Base-by-base conservation (phyloP, 1,140 invertebrate genomes). In the Leptinotarsa defecta region DNA sequence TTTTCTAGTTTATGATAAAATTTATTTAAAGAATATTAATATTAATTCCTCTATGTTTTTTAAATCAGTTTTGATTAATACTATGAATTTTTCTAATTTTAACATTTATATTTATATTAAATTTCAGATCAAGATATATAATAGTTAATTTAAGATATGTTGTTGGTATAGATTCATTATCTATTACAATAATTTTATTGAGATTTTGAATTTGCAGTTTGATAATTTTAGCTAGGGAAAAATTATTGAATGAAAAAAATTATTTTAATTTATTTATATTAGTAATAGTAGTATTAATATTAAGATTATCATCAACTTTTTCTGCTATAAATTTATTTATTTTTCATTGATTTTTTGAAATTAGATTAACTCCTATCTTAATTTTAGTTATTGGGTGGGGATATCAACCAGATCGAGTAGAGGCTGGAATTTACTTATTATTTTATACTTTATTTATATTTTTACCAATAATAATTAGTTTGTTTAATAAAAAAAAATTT, bases 291-390 rank as follows among this genome's bases (percentile, higher is more conserved):
- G 75, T 90, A 81, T 86, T 89, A 81, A 84, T 90, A 83, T 76
- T 89, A 78, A 85, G 88, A 82, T 89, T 89, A 86, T 83, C 87
- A 86, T 84, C 87, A 82, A 88, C 87, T 77, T 89, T 91, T 89
- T 85, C 82, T 76, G 79, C 80, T 71, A 83, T 86, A 82, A 89
- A 88, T 87, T 87, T 90, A 83, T 87, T 92, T 86, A 82, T 87
- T 81, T 91, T 92, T 90, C 91, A 90, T 89, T 86, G 91, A 84
- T 89, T 89, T 88, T 91, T 91, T 90, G 90, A 91, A 78, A 82
- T 85, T 73, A 89, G 87, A 71, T 86, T 91, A 83, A 88, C 92
- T 86, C 89, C 89, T 76, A 89, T 87, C 71, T 87, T 91, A 82
- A 80, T 91, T 81, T 87, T 91, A 84, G 89, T 92, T 89, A 85